A percentile compares a stretch with the other conserved stretches of the same genome.
Conservation (phyloP, 2,888 invertebrate species). For the Plagodis pulveraria region DNA sequence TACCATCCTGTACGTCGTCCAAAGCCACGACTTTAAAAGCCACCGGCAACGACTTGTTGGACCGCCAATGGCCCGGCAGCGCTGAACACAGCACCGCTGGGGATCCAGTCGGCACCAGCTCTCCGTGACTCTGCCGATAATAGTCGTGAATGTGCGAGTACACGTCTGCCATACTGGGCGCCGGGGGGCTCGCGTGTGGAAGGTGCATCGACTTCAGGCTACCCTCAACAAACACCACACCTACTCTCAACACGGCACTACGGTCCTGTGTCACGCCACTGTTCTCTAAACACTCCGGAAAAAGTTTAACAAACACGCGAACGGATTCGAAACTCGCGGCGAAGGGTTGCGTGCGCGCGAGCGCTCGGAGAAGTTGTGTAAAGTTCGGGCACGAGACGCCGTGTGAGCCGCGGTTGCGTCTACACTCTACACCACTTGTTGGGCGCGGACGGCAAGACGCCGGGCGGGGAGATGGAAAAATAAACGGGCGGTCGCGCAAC, state of each 20-base stretch:
- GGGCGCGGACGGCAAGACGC: constrained; percentile 76
- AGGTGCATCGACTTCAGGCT: constrained; percentile 87
- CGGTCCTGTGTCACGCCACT: constrained; percentile 72
- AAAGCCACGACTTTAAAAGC: constrained; percentile 98
- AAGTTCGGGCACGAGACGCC: constrained; percentile 77
- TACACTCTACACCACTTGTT: constrained; percentile 78
- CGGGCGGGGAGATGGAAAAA: constrained; percentile 79
- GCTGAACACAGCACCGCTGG: constrained; percentile 97
- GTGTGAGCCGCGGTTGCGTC: constrained; percentile 66
- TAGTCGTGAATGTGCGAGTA: constrained; percentile 91
- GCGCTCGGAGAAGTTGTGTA: constrained; percentile 73
- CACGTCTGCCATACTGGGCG: constrained; percentile 89
- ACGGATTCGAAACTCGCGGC: constrained; percentile 53
- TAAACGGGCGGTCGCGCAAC: constrained; percentile 66
- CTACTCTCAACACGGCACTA: constrained; percentile 71
- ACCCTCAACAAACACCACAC: constrained; percentile 63
- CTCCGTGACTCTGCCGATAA: constrained; percentile 95
- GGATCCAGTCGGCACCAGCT: constrained; percentile 96
- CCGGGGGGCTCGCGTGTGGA: constrained; percentile 84
- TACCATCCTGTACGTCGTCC: constrained; percentile 97
- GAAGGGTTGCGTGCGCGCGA: constrained; percentile 65
- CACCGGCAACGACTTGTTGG: constrained; percentile 97
- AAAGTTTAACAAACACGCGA: constrained; percentile 73
- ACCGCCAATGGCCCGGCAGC: constrained; percentile 98
- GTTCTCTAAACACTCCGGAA: constrained; percentile 62